A percentile compares a stretch with the other conserved stretches of the same genome.
These are phyloP conservation scores for Acleris holmiana DNA, from an alignment of 2,888 invertebrate species.

Conservation along the genomic window DNA sequence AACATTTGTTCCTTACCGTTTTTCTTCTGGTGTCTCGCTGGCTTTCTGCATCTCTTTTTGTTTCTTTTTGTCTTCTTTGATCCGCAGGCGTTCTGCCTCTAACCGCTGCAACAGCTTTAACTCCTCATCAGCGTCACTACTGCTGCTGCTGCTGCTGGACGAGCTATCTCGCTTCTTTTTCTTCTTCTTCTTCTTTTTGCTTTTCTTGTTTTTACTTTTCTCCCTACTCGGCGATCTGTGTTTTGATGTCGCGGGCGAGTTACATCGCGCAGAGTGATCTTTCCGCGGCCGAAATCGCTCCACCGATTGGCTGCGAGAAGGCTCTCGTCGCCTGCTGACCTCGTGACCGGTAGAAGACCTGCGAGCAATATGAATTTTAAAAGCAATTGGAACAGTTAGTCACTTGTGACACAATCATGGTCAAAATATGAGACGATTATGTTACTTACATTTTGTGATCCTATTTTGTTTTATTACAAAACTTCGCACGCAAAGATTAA, in stretches of 20 bases:
- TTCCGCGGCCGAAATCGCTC: constrained; percentile 51
- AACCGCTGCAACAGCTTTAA: constrained; percentile 88
- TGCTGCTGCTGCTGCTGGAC: constrained; percentile 53
- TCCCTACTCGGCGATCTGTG: constrained; percentile 56
- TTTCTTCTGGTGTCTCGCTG: constrained; percentile 98
- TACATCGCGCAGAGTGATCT: constrained; percentile 48
- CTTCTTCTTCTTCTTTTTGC: constrained; percentile 65
- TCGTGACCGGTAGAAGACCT: constrained; percentile 70
- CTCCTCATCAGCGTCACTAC: constrained; percentile 80
- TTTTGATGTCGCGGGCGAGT: constrained; percentile 46
- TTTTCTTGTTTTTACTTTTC: constrained; percentile 58
- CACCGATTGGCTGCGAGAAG: constrained; percentile 53
- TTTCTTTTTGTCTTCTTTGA: constrained; percentile 86
- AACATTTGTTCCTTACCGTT: constrained; percentile 75
- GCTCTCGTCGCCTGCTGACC: constrained; percentile 50
- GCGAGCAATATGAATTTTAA: neutral
- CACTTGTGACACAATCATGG: constrained; percentile 1
- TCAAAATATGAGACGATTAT: neutral
- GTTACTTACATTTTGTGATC: constrained; percentile 15
- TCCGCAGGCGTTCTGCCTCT: constrained; percentile 87
- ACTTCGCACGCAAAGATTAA: neutral
- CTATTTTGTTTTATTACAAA: neutral
- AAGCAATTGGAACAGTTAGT: constrained; percentile 20
- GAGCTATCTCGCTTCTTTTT: constrained; percentile 58
- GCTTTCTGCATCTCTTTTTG: constrained; percentile 92